Base-by-base conservation (phyloP, 2,797 vertebrate genomes). In the Esox masquinongy region DNA sequence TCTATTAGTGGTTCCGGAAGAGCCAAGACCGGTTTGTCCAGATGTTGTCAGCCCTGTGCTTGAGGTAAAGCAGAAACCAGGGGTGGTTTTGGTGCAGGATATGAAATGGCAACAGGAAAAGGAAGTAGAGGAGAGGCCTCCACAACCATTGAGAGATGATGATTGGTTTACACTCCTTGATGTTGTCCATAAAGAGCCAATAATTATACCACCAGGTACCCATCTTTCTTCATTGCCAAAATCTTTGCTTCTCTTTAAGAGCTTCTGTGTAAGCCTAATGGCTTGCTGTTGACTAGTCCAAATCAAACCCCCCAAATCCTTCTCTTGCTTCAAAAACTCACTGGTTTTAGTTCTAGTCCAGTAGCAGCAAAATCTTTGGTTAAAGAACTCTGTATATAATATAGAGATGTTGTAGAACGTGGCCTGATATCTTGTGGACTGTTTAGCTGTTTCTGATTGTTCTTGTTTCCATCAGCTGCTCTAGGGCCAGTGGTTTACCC, bases 91-190 rank as follows among this genome's bases (percentile, higher is more conserved):
- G 26, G 14, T 72, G 73, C 63, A 74, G 15, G 80, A 53, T 74
- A 74, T 83, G 64, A 84, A 50, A 73, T 68, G 47, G 12, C 86
- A 74, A 75, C 29, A 73, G n/a, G 1, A 15, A 50, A 1, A 19
- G 34, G 61, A 47, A 74, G 59, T 64, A 36, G 19, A 49, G 24
- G 19, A 64, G 36, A 19, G 36, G 9, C 84, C 73, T 50, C 61
- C 75, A 2, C 76, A 70, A 79, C 80, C 72, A 2, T 74, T 80
- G 39, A 83, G 78, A 78, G 88, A 89, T 0, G 88, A 92, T 78
- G 89, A 88, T 82, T 92, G 87, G 90, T 88, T 83, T 85, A 68
- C 61, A 76, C 53, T 76, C 80, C 86, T 87, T 75, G 87, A 81
- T 72, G 73, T 51, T 36, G 11, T 78, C 29, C 63, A 68, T 56